Evolutionary conservation across 2,888 invertebrate genomes (phyloP).

Genomic region (Troides aeacus): DNA sequence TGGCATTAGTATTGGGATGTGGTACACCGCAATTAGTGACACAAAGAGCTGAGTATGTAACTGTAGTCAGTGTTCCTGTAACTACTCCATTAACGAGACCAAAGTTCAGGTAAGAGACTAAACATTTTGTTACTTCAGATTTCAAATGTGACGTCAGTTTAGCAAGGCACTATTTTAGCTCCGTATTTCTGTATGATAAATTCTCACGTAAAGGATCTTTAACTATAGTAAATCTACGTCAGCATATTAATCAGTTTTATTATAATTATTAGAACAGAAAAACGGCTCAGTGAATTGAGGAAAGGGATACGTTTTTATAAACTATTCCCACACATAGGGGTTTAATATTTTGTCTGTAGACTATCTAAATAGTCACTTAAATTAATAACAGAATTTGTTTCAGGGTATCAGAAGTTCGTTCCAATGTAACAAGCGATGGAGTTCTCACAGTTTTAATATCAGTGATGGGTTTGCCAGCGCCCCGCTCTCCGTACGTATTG

Average conservation of each 20-base stretch:
- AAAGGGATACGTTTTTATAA: too few relatives aligned
- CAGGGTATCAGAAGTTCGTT: constrained; percentile 73
- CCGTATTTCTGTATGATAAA: neutral
- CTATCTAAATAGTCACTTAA: too few relatives aligned
- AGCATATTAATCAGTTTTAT: too few relatives aligned
- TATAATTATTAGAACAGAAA: too few relatives aligned
- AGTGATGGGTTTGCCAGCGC: constrained; percentile 59
- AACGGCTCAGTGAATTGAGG: too few relatives aligned
- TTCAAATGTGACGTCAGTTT: neutral
- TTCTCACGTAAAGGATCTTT: too few relatives aligned
- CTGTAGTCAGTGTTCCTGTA: constrained; percentile 52
- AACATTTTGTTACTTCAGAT: neutral
- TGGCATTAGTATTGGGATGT: constrained; percentile 82
- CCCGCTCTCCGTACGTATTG: constrained; percentile 50
- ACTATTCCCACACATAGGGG: neutral
- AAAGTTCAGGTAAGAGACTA: constrained; percentile 49
- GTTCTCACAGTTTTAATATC: constrained; percentile 67
- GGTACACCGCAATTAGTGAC: constrained; percentile 58
- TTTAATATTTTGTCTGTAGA: neutral
- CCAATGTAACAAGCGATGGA: constrained; percentile 70
- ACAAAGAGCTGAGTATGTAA: constrained; percentile 56
- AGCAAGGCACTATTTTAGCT: neutral
- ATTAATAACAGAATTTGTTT: constrained; percentile 37
- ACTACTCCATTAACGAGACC: constrained; percentile 49
- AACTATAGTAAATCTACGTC: too few relatives aligned